These are phyloP conservation scores for Drosophila paulistorum DNA, from an alignment of 1,140 invertebrate genomes.

Conservation along the genomic window DNA sequence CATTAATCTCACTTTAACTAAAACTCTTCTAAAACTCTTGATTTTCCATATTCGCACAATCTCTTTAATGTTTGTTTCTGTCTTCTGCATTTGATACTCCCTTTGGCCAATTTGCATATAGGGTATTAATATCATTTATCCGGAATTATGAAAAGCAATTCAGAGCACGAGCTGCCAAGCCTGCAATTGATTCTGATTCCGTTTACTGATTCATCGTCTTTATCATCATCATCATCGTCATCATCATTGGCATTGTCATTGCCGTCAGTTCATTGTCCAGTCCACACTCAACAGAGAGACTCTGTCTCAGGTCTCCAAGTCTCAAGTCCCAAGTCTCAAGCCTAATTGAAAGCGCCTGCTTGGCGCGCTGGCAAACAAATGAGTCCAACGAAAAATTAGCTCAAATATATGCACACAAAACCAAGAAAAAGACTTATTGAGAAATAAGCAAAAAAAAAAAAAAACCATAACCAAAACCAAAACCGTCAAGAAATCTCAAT, in stretches of 20 bases:
- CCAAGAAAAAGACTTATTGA: neutral
- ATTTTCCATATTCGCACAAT: neutral
- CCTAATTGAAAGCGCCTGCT: constrained; percentile 44
- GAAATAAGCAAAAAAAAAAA: neutral
- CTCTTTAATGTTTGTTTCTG: too few relatives aligned
- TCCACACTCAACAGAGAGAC: constrained; percentile 48
- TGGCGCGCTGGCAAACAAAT: constrained; percentile 29
- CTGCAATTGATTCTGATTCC: constrained; percentile 42
- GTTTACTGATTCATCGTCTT: constrained; percentile 46
- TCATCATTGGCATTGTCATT: constrained; percentile 57
- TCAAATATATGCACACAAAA: constrained; percentile 42
- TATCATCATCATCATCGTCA: constrained; percentile 35
- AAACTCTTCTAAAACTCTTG: too few relatives aligned
- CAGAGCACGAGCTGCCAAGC: constrained; percentile 41
- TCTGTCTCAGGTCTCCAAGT: constrained; percentile 33
- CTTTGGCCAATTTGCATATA: constrained; percentile 18
- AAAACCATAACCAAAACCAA: neutral
- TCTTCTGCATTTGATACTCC: neutral
- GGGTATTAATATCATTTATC: constrained; percentile 19
- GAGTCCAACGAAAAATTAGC: constrained; percentile 44
- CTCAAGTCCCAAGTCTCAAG: constrained; percentile 26
- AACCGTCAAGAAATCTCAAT: constrained; percentile 25
- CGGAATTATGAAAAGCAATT: constrained; percentile 40
- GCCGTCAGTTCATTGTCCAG: constrained; percentile 60
- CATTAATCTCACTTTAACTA: too few relatives aligned